Percentiles rank a stretch among this genome's conserved stretches.
phyloP scores from a whole-genome alignment of 2,888 invertebrate species.

The Hydropsyche betteni region DNA sequence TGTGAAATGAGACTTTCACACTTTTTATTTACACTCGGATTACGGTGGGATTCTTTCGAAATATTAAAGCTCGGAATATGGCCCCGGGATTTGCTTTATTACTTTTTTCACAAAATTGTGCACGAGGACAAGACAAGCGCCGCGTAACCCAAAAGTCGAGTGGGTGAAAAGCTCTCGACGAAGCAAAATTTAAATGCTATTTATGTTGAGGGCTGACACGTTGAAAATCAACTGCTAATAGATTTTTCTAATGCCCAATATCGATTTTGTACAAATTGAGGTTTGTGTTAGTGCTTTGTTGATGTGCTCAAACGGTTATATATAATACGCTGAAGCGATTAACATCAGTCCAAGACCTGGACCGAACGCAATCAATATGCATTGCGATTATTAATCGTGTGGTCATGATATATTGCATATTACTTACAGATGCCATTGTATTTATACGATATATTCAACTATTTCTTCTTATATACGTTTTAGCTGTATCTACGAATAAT shows the following conservation, averaged over 20 bases:
- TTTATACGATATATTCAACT: not conserved
- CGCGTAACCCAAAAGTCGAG: constrained; percentile 9
- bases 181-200: not conserved
- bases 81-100: constrained; percentile 41
- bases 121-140: constrained; percentile 26
- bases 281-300: not conserved
- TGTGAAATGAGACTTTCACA: constrained; percentile 46
- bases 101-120: constrained; percentile 42
- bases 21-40: constrained; percentile 42
- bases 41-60: constrained; percentile 43
- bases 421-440: constrained; percentile 1
- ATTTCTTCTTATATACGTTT: not conserved
- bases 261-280: not conserved
- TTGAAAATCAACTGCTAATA: not conserved
- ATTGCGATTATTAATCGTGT: constrained; percentile 19
- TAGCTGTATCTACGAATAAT: not conserved
- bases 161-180: not conserved
- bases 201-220: not conserved
- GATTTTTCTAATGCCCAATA: not conserved
- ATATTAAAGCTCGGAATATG: constrained; percentile 42
- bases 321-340: constrained; percentile 17
- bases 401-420: constrained; percentile 5
- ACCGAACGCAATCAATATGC: constrained; percentile 22
- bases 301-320: constrained; percentile 1
- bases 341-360: constrained; percentile 12